Evolutionary conservation across 2,113 vertebrate genomes (phyloP).

Genomic region (Corydoras maculifer): DNA sequence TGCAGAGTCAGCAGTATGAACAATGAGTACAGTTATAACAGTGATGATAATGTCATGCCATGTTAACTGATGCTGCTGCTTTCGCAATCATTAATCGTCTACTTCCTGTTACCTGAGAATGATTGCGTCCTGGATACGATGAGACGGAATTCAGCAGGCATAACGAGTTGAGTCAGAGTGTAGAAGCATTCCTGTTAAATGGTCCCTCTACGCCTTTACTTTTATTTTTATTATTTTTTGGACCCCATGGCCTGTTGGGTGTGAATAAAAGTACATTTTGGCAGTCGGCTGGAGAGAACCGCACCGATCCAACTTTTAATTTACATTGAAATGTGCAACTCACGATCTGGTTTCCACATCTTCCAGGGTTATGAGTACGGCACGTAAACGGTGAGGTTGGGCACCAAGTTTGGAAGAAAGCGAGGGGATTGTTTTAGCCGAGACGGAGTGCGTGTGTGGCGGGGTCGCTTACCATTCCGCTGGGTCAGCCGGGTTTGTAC

Average conservation of each 20-base stretch:
- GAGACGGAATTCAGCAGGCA: constrained; percentile 29
- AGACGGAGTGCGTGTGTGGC: constrained; percentile 31
- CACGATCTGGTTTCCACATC: constrained; percentile 41
- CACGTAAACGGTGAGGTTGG: constrained; percentile 51
- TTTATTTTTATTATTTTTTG: constrained; percentile 31
- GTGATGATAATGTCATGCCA: constrained; percentile 46
- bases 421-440: constrained; percentile 57
- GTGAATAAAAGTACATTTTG: constrained; percentile 45
- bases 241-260: constrained; percentile 36
- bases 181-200: constrained; percentile 34
- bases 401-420: constrained; percentile 46
- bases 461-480: constrained; percentile 29
- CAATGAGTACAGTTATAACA: constrained; percentile 50
- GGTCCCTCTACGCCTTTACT: constrained; percentile 29
- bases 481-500: constrained; percentile 29
- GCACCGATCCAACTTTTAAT: constrained; percentile 51
- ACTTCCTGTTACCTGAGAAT: constrained; percentile 28
- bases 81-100: constrained; percentile 39
- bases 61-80: constrained; percentile 50
- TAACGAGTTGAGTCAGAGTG: constrained; percentile 7
- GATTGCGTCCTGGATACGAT: constrained; percentile 36
- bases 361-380: constrained; percentile 49
- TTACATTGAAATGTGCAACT: constrained; percentile 39
- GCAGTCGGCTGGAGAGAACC: constrained; percentile 41
- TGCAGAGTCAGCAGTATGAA: constrained; percentile 37